Conservation (phyloP, 2,113 vertebrate species). For the Daubentonia madagascariensis region DNA sequence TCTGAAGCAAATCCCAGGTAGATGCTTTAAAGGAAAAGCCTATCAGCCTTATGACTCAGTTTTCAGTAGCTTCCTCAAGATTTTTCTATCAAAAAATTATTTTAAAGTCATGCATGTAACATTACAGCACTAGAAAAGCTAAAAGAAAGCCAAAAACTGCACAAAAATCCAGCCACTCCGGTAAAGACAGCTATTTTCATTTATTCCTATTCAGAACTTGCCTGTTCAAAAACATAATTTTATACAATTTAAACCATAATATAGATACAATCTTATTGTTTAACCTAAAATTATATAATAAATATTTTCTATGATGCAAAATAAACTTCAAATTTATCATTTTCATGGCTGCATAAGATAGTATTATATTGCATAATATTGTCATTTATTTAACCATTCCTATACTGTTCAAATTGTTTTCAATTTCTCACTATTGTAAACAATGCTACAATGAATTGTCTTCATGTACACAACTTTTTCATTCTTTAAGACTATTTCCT, state of each 20-base stretch:
- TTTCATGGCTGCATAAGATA: slow-evolving; percentile 25
- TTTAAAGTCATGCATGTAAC: not conserved
- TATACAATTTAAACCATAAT: slow-evolving; percentile 41
- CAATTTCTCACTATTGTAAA: slow-evolving; percentile 29
- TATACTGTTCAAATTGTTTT: slow-evolving; percentile 1
- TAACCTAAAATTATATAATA: slow-evolving; percentile 48
- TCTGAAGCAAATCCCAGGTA: not conserved
- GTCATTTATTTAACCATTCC: slow-evolving; percentile 39
- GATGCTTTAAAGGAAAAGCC: not conserved
- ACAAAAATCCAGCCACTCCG: not conserved
- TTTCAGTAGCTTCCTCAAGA: not conserved
- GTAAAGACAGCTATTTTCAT: slow-evolving; percentile 47
- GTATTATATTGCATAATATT: not conserved
- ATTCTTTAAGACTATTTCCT: slow-evolving; percentile 26
- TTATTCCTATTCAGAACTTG: slow-evolving; percentile 20
- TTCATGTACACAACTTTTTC: not conserved
- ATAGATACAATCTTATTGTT: slow-evolving; percentile 36
- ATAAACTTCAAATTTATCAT: slow-evolving; percentile 50
- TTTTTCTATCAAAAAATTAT: not conserved
- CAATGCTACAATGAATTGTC: slow-evolving; percentile 3
- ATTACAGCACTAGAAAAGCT: not conserved
- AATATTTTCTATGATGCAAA: slow-evolving; percentile 49
- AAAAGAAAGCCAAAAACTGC: slow-evolving; percentile 37
- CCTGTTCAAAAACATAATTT: slow-evolving; percentile 30
- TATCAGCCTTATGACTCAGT: not conserved